Conservation (phyloP, 1,140 invertebrate species). For the Adoxophyes honmai region DNA sequence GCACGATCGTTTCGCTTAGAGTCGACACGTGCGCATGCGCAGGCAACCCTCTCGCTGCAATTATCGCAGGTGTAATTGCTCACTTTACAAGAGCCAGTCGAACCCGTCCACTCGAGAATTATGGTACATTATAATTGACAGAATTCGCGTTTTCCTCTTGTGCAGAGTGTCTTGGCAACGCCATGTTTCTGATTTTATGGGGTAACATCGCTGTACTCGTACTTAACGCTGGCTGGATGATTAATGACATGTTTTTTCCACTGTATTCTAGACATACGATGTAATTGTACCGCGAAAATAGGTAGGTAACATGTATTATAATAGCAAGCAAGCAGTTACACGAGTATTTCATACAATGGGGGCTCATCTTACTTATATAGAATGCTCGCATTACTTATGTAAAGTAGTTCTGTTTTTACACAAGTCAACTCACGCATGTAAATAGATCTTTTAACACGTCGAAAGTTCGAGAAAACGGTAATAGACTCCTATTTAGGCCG, state of each 20-base stretch:
- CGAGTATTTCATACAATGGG: constrained; percentile 3
- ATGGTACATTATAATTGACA: constrained; percentile 8
- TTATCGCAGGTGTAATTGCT: constrained; percentile 1
- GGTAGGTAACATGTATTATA: constrained; percentile 2
- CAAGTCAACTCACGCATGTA: not conserved
- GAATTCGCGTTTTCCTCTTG: constrained; percentile 3
- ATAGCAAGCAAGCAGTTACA: not conserved
- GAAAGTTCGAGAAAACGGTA: not conserved
- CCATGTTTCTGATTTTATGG: not conserved
- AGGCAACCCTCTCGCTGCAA: not conserved
- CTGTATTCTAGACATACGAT: not conserved
- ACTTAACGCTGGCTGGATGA: not conserved
- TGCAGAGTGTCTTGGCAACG: constrained; percentile 3
- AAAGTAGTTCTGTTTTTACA: constrained; percentile 1
- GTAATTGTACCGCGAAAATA: not conserved
- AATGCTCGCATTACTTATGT: constrained; percentile 6
- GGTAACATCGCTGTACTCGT: not conserved
- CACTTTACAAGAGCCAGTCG: not conserved
- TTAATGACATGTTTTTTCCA: constrained; percentile 10
- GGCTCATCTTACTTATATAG: constrained; percentile 6
- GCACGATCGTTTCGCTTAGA: too few relatives aligned
- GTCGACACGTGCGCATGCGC: not conserved
- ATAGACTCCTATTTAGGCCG: too few relatives aligned
- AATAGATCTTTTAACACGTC: not conserved
- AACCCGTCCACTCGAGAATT: not conserved